Evolutionary conservation across 1,140 invertebrate genomes (phyloP).

Genomic region (Eriocheir sinensis): DNA sequence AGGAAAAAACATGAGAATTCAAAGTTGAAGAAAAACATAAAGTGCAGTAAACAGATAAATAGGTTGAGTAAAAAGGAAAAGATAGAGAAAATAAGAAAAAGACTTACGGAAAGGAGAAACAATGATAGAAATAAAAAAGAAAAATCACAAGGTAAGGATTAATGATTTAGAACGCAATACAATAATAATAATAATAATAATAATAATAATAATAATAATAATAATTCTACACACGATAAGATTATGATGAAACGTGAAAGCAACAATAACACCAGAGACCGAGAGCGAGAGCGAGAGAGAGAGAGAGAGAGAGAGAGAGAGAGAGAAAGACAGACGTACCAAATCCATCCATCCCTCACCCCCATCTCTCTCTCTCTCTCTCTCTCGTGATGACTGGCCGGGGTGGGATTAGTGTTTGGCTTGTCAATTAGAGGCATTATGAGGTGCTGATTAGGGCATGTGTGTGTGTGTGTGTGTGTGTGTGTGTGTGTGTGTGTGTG

Average conservation of each 20-base stretch:
- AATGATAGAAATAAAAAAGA: not conserved
- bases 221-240: not conserved
- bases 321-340: not conserved
- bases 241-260: not conserved
- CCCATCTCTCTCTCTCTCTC: slow-evolving; percentile 34
- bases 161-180: not conserved
- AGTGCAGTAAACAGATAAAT: too few species aligned
- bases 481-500: not conserved
- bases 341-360: not conserved
- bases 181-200: not conserved
- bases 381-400: not conserved
- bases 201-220: slow-evolving; percentile 10
- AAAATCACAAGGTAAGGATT: not conserved
- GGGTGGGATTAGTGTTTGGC: not conserved
- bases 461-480: not conserved
- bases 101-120: too few species aligned
- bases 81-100: too few species aligned
- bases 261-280: too few species aligned
- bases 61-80: too few species aligned
- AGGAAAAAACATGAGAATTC: too few species aligned
- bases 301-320: too few species aligned
- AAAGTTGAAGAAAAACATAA: too few species aligned
- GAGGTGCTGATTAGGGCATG: not conserved
- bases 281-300: too few species aligned
- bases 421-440: not conserved